These are phyloP conservation scores for Trachymyrmex cornetzi DNA, from an alignment of 1,140 invertebrate genomes.

Conservation along the genomic window DNA sequence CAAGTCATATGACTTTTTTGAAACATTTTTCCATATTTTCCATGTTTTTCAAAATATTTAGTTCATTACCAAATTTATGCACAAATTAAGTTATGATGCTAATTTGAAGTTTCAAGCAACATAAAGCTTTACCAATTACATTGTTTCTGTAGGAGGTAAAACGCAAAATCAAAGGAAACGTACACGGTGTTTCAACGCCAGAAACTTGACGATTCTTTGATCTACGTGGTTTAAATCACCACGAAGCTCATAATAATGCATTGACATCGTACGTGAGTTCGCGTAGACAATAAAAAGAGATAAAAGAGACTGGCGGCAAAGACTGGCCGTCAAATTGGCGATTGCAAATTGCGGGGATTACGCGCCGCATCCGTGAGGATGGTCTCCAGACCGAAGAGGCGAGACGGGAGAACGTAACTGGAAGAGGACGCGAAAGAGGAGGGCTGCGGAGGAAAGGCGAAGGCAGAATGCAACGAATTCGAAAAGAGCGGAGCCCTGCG, in stretches of 20 bases:
- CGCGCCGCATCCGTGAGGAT: constrained; percentile 75
- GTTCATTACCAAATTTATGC: no score
- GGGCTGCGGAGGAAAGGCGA: constrained; percentile 74
- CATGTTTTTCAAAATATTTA: no score
- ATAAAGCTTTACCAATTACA: neutral
- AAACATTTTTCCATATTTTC: no score
- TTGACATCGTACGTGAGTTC: neutral
- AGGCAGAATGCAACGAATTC: constrained; percentile 85
- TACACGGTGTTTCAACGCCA: neutral
- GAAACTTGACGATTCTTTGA: neutral
- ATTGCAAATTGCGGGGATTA: constrained; percentile 83
- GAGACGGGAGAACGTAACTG: constrained; percentile 37
- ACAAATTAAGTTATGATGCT: neutral
- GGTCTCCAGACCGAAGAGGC: constrained; percentile 50
- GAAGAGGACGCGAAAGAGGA: constrained; percentile 65
- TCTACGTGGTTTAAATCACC: constrained; percentile 1
- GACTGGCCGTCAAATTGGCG: constrained; percentile 76
- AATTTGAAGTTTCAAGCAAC: neutral
- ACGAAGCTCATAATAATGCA: constrained; percentile 23
- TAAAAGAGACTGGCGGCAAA: constrained; percentile 54
- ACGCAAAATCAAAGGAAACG: neutral
- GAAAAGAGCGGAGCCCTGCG: constrained; percentile 83
- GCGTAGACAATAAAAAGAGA: constrained; percentile 19
- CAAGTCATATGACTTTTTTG: no score
- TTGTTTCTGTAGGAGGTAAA: neutral